These are phyloP conservation scores for Phenganax marumi DNA, from an alignment of 92 coral and sea anemone species.

Conservation along the genomic window DNA sequence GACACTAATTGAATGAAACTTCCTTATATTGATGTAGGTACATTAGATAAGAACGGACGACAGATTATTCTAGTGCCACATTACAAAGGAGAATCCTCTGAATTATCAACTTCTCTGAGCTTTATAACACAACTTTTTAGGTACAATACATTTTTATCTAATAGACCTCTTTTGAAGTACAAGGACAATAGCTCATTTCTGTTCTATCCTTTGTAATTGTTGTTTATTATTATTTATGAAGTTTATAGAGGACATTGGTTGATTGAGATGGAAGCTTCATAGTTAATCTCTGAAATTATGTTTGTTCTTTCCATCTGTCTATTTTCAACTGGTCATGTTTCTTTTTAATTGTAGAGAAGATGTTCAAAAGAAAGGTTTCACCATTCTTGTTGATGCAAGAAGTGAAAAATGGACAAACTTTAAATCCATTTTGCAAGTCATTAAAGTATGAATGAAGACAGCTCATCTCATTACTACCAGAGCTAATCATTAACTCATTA, in stretches of 20 bases:
- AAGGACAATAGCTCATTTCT: neutral
- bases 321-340: neutral
- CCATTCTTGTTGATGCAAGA: slow-evolving; percentile 81
- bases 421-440: slow-evolving; percentile 72
- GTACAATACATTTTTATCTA: slow-evolving; percentile 45
- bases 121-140: slow-evolving; percentile 82
- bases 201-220: neutral
- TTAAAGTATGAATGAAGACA: slow-evolving; percentile 62
- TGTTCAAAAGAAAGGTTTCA: slow-evolving; percentile 62
- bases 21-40: slow-evolving; percentile 53
- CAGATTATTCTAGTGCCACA: slow-evolving; percentile 74
- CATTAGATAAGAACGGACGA: slow-evolving; percentile 81
- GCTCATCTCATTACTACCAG: no score
- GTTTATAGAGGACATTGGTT: neutral
- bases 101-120: slow-evolving; percentile 71
- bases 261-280: neutral
- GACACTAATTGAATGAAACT: slow-evolving; percentile 1
- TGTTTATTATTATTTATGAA: neutral
- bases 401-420: slow-evolving; percentile 89
- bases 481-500: no score
- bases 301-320: no score
- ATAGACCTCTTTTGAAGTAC: neutral
- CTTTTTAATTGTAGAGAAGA: slow-evolving; percentile 58
- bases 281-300: neutral
- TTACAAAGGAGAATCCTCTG: slow-evolving; percentile 51